Evolutionary conservation across 2,888 invertebrate genomes (phyloP), one percentile per base, ranked within the genome.

Genomic region (Drosophila nr. medialis): DNA sequence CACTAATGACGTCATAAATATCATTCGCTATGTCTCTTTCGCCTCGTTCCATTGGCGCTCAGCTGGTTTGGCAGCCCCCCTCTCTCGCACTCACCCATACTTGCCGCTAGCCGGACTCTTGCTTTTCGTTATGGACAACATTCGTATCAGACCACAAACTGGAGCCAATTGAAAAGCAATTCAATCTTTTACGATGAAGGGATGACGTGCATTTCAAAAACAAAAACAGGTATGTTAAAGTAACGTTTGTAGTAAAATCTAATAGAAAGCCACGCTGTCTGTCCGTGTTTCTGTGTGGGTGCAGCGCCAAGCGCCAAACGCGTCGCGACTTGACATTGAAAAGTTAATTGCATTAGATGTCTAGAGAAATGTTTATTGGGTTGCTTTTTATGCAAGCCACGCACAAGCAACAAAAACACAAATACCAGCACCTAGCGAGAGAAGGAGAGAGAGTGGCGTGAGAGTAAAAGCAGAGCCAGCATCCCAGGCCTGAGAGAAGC

Each of bases 261-360:
- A 68, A 59, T 78, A 68, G 68, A 78, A 65, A 75, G 75, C 80
- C 69, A 78, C 56, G 72, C 82, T 70, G 75, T 75, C 75, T 71
- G 36, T 49, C 34, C 53, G 55, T 55, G 42, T 40, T 15, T 38
- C 27, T 61, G 53, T 62, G 70, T 63, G 80, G 74, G 70, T 70
- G 77, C 49, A 18, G 30, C 42, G 30, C 29, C 40, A 29, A 64
- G 55, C 53, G 65, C 50, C 58, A 72, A 64, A 29, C 65, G 67
- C 75, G 72, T 60, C 62, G 73, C 81, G 80, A 72, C 74, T 83
- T 86, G 86, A 73, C 84, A 81, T 83, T 82, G 81, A 83, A 83
- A 86, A 78, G 65, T 75, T 75, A 78, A 86, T 75, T 81, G 72
- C 63, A 74, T 86, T 71, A 67, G 67, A 60, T 59, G 74, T 55